Evolutionary conservation across 2,113 vertebrate species (phyloP).

Genomic region (Haplochromis vanheusdeni): DNA sequence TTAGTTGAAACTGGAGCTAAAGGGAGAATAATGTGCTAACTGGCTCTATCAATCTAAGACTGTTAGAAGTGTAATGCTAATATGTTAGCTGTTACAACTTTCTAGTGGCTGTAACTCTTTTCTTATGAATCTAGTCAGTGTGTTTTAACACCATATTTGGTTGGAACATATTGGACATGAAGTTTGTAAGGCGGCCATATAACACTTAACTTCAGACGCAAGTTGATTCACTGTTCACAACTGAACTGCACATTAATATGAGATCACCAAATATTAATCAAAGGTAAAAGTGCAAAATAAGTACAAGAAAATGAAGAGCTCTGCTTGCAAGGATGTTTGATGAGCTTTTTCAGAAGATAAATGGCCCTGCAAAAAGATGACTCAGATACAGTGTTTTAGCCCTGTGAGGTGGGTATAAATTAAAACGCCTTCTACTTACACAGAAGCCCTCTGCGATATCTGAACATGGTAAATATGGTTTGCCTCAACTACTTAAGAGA

Average conservation of each 20-base stretch:
- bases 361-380: background rate
- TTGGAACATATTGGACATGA: background rate
- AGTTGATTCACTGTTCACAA: background rate
- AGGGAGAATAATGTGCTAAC: background rate
- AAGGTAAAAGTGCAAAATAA: background rate
- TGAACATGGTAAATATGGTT: background rate
- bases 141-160: background rate
- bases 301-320: background rate
- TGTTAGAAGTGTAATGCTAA: background rate
- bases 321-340: background rate
- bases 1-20: background rate
- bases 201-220: background rate
- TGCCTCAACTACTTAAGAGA: background rate
- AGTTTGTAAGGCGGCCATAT: background rate
- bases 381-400: background rate
- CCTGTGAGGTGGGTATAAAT: background rate
- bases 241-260: background rate
- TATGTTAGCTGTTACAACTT: background rate
- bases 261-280: constrained; percentile 27
- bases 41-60: background rate
- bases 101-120: background rate
- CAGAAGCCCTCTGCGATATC: background rate
- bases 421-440: background rate
- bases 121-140: background rate
- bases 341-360: background rate